Percentiles rank a stretch among this genome's conserved stretches.
Evolutionary conservation across 2,888 invertebrate species (phyloP).

Genomic region (Antheraea yamamai): DNA sequence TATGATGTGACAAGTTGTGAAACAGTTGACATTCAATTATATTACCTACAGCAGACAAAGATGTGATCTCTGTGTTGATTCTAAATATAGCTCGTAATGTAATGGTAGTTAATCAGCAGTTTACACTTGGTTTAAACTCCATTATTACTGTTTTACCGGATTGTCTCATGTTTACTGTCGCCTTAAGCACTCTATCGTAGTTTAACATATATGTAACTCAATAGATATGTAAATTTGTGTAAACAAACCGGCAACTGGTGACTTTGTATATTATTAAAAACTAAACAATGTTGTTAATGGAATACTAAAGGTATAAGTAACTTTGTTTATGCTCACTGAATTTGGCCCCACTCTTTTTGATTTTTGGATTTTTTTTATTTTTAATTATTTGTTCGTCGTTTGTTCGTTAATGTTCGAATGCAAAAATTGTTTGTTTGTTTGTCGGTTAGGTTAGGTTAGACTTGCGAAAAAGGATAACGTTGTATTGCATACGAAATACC

Average conservation of each 20-base stretch:
- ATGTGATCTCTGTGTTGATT: slow-evolving; percentile 76
- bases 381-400: too few species aligned
- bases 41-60: slow-evolving; percentile 72
- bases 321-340: too few species aligned
- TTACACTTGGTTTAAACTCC: slow-evolving; percentile 67
- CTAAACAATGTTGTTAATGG: background rate
- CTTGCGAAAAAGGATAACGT: too few species aligned
- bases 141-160: slow-evolving; percentile 42
- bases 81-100: slow-evolving; percentile 74
- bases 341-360: too few species aligned
- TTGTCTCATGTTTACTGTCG: slow-evolving; percentile 31
- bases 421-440: too few species aligned
- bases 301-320: background rate
- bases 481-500: too few species aligned
- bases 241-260: slow-evolving; percentile 38
- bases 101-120: slow-evolving; percentile 77
- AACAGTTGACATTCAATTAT: slow-evolving; percentile 67
- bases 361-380: too few species aligned
- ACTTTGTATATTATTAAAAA: slow-evolving; percentile 7
- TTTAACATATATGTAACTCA: slow-evolving; percentile 41
- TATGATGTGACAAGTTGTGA: slow-evolving; percentile 37
- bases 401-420: too few species aligned
- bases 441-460: too few species aligned
- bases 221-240: slow-evolving; percentile 36
- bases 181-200: slow-evolving; percentile 38